A percentile compares a stretch with the other conserved stretches of the same genome.
These are phyloP conservation scores for Glossophaga mutica DNA, from an alignment of 2,797 vertebrate genomes.

Conservation along the genomic window DNA sequence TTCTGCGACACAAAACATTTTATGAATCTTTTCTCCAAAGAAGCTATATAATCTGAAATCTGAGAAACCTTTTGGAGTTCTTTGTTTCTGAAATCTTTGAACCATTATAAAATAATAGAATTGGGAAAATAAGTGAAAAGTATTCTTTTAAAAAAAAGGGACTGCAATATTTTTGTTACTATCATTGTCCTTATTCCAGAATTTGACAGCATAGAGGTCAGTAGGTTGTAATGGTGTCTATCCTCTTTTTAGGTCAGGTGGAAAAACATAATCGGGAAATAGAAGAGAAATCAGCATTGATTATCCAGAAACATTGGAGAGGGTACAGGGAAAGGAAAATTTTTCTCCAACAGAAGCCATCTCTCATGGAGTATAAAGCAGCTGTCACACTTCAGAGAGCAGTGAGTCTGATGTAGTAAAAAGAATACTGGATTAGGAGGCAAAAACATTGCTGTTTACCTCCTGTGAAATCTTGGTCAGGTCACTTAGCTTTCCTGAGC, in stretches of 20 bases:
- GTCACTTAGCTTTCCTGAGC: conserved; percentile 21
- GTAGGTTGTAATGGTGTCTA: conserved; percentile 62
- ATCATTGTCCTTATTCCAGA: conserved; percentile 18
- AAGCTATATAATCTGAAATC: background rate
- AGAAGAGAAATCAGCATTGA: conserved; percentile 87
- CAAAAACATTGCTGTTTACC: conserved; percentile 22
- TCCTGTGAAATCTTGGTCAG: conserved; percentile 18
- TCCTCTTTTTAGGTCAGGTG: conserved; percentile 87
- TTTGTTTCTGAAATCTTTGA: conserved; percentile 28
- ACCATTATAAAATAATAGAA: conserved; percentile 36
- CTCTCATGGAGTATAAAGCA: conserved; percentile 82
- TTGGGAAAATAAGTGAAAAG: background rate
- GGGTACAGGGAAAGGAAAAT: conserved; percentile 86
- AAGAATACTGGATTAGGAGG: conserved; percentile 31
- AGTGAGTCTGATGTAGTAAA: conserved; percentile 78
- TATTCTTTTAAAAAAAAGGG: background rate
- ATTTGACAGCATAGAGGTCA: conserved; percentile 42
- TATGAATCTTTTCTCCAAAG: conserved; percentile 41
- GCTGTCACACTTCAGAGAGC: conserved; percentile 87
- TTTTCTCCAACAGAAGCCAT: conserved; percentile 81
- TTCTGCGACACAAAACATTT: background rate
- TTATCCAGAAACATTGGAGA: conserved; percentile 93
- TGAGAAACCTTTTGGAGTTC: background rate
- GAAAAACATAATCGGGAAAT: conserved; percentile 88
- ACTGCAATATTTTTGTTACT: background rate